Percentiles rank a stretch among this genome's conserved stretches.
Conservation (phyloP, 2,797 vertebrate species). For the Sebastes oblongus region DNA sequence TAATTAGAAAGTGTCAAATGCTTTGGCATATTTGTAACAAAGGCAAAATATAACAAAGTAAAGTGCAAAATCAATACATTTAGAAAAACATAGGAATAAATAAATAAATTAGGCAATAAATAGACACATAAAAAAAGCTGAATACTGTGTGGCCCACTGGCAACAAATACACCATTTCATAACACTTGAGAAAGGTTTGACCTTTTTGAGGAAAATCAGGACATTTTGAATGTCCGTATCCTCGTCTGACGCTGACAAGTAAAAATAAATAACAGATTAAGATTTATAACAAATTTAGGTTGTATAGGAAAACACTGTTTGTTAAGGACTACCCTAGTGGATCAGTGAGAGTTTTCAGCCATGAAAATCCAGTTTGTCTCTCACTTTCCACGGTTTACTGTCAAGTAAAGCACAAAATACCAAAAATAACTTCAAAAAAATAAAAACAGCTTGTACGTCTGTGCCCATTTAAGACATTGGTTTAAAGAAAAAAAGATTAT, state of each 20-base stretch:
- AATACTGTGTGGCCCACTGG: slow-evolving; percentile 73
- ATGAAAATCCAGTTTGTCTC: slow-evolving; percentile 14
- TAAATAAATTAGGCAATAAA: slow-evolving; percentile 65
- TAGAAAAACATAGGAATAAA: slow-evolving; percentile 52
- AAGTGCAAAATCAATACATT: slow-evolving; percentile 81
- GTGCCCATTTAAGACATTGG: slow-evolving; percentile 12
- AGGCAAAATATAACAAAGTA: slow-evolving; percentile 79
- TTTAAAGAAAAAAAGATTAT: slow-evolving; percentile 15
- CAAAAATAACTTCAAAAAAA: slow-evolving; percentile 12
- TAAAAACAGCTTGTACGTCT: neutral
- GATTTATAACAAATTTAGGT: slow-evolving; percentile 27
- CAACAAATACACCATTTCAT: slow-evolving; percentile 63
- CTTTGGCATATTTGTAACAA: slow-evolving; percentile 90
- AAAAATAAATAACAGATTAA: slow-evolving; percentile 31
- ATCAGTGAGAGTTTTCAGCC: slow-evolving; percentile 20
- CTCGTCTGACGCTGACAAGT: slow-evolving; percentile 53
- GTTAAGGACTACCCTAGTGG: slow-evolving; percentile 34
- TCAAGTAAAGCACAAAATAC: slow-evolving; percentile 38
- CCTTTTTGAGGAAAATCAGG: slow-evolving; percentile 67
- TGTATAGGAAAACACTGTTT: slow-evolving; percentile 51
- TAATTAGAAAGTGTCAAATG: slow-evolving; percentile 89
- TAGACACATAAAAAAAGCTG: slow-evolving; percentile 64
- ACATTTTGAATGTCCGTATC: slow-evolving; percentile 79
- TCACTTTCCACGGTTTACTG: neutral
- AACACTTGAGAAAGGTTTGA: slow-evolving; percentile 78